phyloP scores from a whole-genome alignment of 2,797 vertebrate genomes.

The Chloroceryle amazona region DNA sequence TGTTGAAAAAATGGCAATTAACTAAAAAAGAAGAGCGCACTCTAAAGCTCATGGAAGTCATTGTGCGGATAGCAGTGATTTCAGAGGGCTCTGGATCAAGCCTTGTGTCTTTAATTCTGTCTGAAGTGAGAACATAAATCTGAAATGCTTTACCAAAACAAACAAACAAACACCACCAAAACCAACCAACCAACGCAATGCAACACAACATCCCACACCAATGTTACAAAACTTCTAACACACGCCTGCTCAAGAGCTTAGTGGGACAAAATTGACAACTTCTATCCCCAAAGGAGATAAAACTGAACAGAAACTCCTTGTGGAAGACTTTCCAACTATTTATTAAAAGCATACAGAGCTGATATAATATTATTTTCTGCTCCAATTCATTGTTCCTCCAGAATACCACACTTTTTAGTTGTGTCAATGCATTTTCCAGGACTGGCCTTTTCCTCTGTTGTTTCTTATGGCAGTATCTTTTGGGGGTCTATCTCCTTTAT shows the following conservation, averaged over 20 bases:
- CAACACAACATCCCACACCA: neutral
- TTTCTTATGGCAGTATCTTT: neutral
- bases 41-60: neutral
- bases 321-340: neutral
- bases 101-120: neutral
- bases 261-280: neutral
- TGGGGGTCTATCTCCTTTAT: neutral
- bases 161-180: no score
- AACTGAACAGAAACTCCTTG: neutral
- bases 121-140: neutral
- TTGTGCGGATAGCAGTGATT: neutral
- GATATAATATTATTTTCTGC: neutral
- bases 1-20: neutral
- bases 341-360: conserved; percentile 1
- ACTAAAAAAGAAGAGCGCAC: accelerated
- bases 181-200: no score
- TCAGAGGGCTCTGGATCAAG: neutral
- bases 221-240: neutral
- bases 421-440: neutral
- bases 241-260: neutral
- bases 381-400: neutral
- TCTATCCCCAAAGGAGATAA: neutral
- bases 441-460: neutral
- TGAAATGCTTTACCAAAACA: neutral
- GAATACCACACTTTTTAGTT: neutral